Conservation (phyloP, 2,888 invertebrate species). For the Sphecodes monilicornis region DNA sequence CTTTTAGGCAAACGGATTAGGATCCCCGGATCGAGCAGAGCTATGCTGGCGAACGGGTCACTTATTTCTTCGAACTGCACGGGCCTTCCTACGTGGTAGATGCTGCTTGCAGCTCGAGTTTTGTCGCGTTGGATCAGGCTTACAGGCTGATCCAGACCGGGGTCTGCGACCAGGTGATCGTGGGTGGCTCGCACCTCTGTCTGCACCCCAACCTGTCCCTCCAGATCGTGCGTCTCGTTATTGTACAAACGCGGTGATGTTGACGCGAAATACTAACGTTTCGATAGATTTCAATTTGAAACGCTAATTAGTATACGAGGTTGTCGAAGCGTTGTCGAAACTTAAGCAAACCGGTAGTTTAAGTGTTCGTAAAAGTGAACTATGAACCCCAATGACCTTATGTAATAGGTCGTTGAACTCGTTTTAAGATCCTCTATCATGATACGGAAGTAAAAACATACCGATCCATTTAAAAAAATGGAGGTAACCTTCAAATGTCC, state of each 20-base stretch:
- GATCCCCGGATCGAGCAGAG: conserved; percentile 93
- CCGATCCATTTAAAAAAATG: no score
- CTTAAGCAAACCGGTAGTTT: no score
- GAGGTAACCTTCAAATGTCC: no score
- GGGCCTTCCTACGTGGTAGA: conserved; percentile 96
- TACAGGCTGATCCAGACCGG: conserved; percentile 91
- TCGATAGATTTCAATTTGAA: background rate
- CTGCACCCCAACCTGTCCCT: conserved; percentile 95
- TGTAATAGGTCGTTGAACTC: no score
- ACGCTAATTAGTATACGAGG: no score
- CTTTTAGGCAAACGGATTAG: conserved; percentile 86
- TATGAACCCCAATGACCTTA: no score
- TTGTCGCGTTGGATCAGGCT: conserved; percentile 94
- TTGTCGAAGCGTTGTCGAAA: background rate
- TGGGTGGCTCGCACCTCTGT: conserved; percentile 94
- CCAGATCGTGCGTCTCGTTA: conserved; percentile 90
- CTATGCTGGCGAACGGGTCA: conserved; percentile 97
- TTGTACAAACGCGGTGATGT: background rate
- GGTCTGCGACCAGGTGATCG: conserved; percentile 94
- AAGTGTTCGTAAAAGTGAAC: no score
- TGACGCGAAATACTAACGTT: background rate
- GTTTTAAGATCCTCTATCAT: no score
- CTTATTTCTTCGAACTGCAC: conserved; percentile 94
- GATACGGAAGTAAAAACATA: no score
- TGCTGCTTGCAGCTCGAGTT: conserved; percentile 97